phyloP scores from a whole-genome alignment of 2,888 invertebrate genomes.

The Suillia variegata region DNA sequence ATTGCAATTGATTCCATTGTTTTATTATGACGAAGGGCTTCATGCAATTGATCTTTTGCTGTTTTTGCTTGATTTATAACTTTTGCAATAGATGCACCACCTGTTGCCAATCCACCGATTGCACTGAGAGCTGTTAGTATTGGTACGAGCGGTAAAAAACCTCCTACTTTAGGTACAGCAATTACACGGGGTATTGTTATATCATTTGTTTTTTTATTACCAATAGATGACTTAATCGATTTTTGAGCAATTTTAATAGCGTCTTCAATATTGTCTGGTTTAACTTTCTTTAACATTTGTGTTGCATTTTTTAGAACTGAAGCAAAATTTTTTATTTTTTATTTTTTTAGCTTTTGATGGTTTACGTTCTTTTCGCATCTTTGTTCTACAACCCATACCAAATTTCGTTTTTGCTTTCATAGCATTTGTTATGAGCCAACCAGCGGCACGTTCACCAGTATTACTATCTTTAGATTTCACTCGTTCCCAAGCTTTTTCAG shows the following conservation, averaged over 20 bases:
- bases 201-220: constrained; percentile 13
- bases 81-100: too few relatives aligned
- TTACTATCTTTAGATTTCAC: constrained; percentile 15
- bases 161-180: constrained; percentile 5
- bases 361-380: too few relatives aligned
- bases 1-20: constrained; percentile 53
- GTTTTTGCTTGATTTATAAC: constrained; percentile 45
- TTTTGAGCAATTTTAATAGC: constrained; percentile 31
- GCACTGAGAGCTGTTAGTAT: too few relatives aligned
- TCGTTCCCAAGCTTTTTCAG: constrained; percentile 11
- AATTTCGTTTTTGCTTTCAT: constrained; percentile 27
- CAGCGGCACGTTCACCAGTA: constrained; percentile 10
- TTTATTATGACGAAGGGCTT: constrained; percentile 49
- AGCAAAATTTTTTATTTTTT: too few relatives aligned
- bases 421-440: constrained; percentile 18
- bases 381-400: constrained; percentile 28
- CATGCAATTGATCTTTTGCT: constrained; percentile 43
- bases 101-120: too few relatives aligned
- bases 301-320: constrained; percentile 16
- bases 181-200: constrained; percentile 6
- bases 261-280: constrained; percentile 23
- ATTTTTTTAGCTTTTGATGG: too few relatives aligned
- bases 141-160: too few relatives aligned
- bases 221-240: too few relatives aligned
- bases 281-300: constrained; percentile 19